Base-by-base conservation (phyloP, 2,113 vertebrate species). In the Rhinichthys klamathensis region DNA sequence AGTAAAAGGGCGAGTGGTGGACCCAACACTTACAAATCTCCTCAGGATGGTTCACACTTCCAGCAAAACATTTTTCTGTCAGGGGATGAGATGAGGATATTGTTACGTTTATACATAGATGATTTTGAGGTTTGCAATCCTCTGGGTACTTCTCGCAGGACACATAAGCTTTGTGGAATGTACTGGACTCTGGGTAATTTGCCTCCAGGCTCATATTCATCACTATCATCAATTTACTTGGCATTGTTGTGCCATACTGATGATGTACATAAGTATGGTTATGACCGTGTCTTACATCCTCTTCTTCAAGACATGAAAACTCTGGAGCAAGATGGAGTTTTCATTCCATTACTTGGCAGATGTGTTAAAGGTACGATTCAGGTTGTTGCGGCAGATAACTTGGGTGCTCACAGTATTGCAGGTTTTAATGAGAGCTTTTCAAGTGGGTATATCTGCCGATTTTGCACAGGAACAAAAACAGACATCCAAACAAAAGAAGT, bases 341-440 rank as follows among this genome's bases (percentile, higher is more conserved):
- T 61, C 60, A 61, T 61, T 61, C 60, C 25, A 56, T 56, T 56
- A 56, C 54, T 56, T 56, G 54, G 54, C 54, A 56, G 54, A 56
- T 56, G 23, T 21, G 54, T 56, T 56, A 56, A 56, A 56, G 54
- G 54, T 56, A 56, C 54, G 54, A 56, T 56, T 56, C 18, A 56
- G 18, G 54, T 56, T 56, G 18, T 75, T 75, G 46, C 38, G 11
- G 21, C 35, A 35, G 35, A 35, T 35, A 35, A 35, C 35, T 35
- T 35, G 35, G 35, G 35, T 4, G 35, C 35, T 5, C 44, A 51
- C 49, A 13, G 25, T 30, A 54, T 54, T 30, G 41, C 46, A 77
- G 74, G 46, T 27, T 76, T 76, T 76, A n/a, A 27, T 76, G 74
- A 76, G 13, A 76, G 8, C 30, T 51, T 76, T 76, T 27, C 46